Conservation (phyloP, 1,140 invertebrate genomes). For the Lasaia peninsularis region DNA sequence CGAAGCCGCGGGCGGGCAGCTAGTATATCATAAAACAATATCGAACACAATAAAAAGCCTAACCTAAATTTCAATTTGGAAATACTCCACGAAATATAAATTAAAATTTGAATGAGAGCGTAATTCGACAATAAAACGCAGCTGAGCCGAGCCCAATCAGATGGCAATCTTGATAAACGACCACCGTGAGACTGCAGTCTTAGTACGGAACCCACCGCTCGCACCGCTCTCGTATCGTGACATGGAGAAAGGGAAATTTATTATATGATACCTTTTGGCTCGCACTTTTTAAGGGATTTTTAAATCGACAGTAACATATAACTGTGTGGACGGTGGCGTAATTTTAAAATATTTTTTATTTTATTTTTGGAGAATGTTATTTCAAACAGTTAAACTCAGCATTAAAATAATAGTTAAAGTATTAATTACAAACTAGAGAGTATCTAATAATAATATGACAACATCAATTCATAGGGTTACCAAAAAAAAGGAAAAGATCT, state of each 20-base stretch:
- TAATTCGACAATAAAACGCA: slow-evolving; percentile 75
- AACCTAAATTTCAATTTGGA: slow-evolving; percentile 42
- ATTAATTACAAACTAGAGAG: too few species aligned
- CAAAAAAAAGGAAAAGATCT: too few species aligned
- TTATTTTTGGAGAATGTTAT: too few species aligned
- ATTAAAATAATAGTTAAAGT: too few species aligned
- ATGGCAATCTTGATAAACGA: slow-evolving; percentile 75
- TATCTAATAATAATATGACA: too few species aligned
- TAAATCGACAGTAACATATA: too few species aligned
- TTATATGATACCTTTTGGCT: background rate
- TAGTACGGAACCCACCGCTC: slow-evolving; percentile 13
- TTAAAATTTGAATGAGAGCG: slow-evolving; percentile 71
- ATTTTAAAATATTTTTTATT: too few species aligned
- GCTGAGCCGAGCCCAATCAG: slow-evolving; percentile 70
- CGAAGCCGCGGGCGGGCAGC: too few species aligned
- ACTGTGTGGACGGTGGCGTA: too few species aligned
- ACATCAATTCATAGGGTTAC: too few species aligned
- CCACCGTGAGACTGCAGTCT: slow-evolving; percentile 69
- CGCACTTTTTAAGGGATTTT: background rate
- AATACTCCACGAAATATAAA: slow-evolving; percentile 56
- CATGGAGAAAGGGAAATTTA: slow-evolving; percentile 26
- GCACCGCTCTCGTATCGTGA: slow-evolving; percentile 15
- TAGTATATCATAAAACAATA: slow-evolving; percentile 8
- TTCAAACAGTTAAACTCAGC: too few species aligned
- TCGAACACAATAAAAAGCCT: slow-evolving; percentile 15